A percentile compares a stretch with the other conserved stretches of the same genome.
Evolutionary conservation across 2,113 vertebrate genomes (phyloP).

Genomic region (Oryzias melastigma): DNA sequence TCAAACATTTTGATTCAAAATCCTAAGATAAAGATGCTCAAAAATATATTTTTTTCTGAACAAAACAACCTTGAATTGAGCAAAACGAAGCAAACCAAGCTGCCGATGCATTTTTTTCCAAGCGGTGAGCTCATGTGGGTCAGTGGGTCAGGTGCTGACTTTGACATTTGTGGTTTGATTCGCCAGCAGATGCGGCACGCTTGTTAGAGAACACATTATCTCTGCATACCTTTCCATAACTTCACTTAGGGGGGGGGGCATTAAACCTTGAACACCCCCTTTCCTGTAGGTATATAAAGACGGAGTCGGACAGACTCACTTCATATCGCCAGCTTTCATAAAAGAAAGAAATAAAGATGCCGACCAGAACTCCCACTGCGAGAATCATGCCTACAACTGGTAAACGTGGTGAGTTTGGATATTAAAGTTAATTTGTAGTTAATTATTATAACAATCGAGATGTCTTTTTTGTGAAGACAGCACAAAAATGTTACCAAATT

Average conservation of each 20-base stretch:
- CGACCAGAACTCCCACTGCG: conserved; percentile 31
- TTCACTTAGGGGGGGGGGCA: neutral
- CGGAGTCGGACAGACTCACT: neutral
- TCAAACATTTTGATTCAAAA: no score
- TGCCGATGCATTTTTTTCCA: neutral
- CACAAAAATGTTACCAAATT: no score
- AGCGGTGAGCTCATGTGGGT: conserved; percentile 13
- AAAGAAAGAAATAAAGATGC: conserved; percentile 24
- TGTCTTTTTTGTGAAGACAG: no score
- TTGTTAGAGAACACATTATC: conserved; percentile 42
- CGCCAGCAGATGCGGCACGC: conserved; percentile 11
- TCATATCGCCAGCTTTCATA: conserved; percentile 18
- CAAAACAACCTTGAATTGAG: no score
- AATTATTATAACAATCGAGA: no score
- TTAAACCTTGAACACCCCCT: neutral
- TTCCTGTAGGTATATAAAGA: conserved; percentile 33
- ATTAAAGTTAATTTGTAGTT: neutral
- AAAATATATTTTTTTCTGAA: no score
- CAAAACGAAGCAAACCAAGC: no score
- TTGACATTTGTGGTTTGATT: conserved; percentile 6
- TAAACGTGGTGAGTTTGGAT: conserved; percentile 30
- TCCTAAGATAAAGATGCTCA: no score
- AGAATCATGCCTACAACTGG: conserved; percentile 23
- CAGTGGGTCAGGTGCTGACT: conserved; percentile 24
- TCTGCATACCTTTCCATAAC: conserved; percentile 51